Percentiles rank a stretch among this genome's conserved stretches.
Evolutionary conservation across 2,113 vertebrate genomes (phyloP).

Genomic region (Redunca redunca): DNA sequence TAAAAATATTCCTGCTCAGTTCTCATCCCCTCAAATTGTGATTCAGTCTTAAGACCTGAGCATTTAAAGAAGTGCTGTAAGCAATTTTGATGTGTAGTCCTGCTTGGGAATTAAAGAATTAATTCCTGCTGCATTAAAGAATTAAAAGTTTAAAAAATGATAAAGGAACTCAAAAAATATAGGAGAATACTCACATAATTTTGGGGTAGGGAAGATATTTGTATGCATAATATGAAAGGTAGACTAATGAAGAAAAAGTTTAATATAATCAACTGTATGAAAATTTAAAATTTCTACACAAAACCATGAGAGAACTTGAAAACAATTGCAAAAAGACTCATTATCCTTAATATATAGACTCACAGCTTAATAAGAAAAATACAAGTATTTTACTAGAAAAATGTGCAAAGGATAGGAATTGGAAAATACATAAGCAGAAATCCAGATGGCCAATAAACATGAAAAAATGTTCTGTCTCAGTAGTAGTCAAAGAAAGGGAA

Average conservation of each 20-base stretch:
- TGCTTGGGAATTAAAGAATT: conserved; percentile 10
- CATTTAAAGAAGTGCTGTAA: conserved; percentile 38
- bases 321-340: not conserved
- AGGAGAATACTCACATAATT: not conserved
- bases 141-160: not conserved
- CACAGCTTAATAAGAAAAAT: conserved; percentile 28
- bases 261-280: conserved; percentile 19
- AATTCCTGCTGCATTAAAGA: not conserved
- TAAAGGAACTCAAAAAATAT: not conserved
- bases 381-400: conserved; percentile 30
- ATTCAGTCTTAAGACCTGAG: conserved; percentile 21
- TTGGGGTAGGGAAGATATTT: conserved; percentile 6
- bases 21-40: not conserved
- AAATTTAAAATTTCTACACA: conserved; percentile 13
- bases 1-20: conserved; percentile 24
- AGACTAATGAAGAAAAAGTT: conserved; percentile 34
- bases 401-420: not conserved
- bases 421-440: conserved; percentile 28
- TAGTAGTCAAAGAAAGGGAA: conserved; percentile 13
- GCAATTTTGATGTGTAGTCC: not conserved
- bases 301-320: conserved; percentile 29
- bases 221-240: conserved; percentile 25
- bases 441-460: not conserved
- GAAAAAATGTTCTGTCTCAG: conserved; percentile 23
- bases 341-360: not conserved